These are phyloP conservation scores for Heteronetta atricapilla DNA, from an alignment of 2,113 vertebrate species.

Conservation along the genomic window DNA sequence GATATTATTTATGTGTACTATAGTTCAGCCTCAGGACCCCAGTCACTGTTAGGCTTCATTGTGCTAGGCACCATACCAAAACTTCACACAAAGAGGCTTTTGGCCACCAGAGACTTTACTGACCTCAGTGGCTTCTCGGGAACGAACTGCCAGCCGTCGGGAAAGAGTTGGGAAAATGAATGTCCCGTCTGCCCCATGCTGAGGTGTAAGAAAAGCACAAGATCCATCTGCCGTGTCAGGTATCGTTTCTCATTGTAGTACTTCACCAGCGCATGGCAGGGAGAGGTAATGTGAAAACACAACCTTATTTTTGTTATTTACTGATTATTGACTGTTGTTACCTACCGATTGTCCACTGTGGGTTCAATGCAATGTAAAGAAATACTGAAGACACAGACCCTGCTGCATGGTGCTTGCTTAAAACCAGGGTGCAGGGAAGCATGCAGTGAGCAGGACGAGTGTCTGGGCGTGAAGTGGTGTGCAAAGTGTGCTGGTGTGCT, in stretches of 20 bases:
- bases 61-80: slow-evolving; percentile 11
- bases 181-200: background rate
- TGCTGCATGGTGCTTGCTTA: background rate
- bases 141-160: background rate
- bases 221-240: background rate
- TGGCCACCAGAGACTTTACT: background rate
- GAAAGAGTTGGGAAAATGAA: background rate
- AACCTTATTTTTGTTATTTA: background rate
- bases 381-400: background rate
- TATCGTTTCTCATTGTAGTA: background rate
- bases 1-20: slow-evolving; percentile 21
- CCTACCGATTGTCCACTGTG: background rate
- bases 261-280: background rate
- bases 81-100: background rate
- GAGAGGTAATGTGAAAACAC: background rate
- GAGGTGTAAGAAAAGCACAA: slow-evolving; percentile 4
- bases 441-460: background rate
- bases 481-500: background rate
- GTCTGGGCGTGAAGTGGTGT: background rate
- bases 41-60: background rate
- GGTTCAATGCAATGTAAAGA: background rate
- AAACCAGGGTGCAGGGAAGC: background rate
- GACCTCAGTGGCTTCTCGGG: background rate
- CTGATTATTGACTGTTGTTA: background rate
- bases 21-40: background rate